Conservation (phyloP, 2,888 invertebrate genomes). For the Scotopteryx bipunctaria region DNA sequence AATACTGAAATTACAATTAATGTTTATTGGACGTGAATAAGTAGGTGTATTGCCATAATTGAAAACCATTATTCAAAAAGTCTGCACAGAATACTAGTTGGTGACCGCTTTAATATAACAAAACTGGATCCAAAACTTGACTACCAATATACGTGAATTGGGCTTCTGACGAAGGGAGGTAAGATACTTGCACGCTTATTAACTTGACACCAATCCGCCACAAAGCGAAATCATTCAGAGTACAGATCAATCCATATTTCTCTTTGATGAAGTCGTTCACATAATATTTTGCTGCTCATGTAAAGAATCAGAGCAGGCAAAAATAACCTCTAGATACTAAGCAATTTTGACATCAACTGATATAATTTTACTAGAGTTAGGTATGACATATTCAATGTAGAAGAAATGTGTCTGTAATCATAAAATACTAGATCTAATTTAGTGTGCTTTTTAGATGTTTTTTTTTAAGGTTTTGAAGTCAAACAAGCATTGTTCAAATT, state of each 20-base stretch:
- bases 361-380: background rate
- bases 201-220: background rate
- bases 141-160: background rate
- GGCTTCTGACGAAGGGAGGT: background rate
- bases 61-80: too few relatives aligned
- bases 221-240: background rate
- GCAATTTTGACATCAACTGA: background rate
- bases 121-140: background rate
- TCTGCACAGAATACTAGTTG: too few relatives aligned
- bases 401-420: background rate
- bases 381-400: too few relatives aligned
- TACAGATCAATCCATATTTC: constrained; percentile 4
- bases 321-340: background rate
- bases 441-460: too few relatives aligned
- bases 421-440: too few relatives aligned
- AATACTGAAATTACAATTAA: too few relatives aligned
- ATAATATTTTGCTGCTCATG: background rate
- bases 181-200: background rate
- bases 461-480: too few relatives aligned
- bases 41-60: too few relatives aligned
- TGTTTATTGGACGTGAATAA: too few relatives aligned
- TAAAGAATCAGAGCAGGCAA: background rate
- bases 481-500: too few relatives aligned
- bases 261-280: constrained; percentile 1
- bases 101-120: too few relatives aligned